Percentiles rank a stretch among this genome's conserved stretches.
Evolutionary conservation across 2,797 vertebrate species (phyloP).

Genomic region (Hydrolagus colliei): DNA sequence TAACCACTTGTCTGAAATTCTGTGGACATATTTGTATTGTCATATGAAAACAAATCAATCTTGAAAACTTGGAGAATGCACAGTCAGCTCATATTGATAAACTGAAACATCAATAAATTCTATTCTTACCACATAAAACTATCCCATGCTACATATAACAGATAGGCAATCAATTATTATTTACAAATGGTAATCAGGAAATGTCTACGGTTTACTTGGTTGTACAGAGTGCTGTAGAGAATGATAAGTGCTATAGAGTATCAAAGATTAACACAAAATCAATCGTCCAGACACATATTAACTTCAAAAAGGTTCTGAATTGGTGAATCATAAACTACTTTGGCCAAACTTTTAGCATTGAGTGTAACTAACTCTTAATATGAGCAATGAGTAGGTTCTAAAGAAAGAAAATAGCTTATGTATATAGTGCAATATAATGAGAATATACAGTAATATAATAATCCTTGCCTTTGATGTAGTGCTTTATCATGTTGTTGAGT

Average conservation of each 20-base stretch:
- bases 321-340: not conserved
- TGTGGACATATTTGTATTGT: not conserved
- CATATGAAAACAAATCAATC: not conserved
- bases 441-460: no score
- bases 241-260: not conserved
- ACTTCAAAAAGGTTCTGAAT: not conserved
- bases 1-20: not conserved
- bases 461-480: no score
- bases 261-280: conserved; percentile 16
- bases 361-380: not conserved
- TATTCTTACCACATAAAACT: not conserved
- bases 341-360: not conserved
- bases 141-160: not conserved
- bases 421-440: no score
- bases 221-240: not conserved
- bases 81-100: not conserved
- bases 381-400: no score
- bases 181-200: not conserved
- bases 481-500: no score
- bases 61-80: not conserved
- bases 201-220: not conserved
- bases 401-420: no score
- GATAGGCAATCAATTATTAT: not conserved
- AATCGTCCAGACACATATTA: conserved; percentile 3
- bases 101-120: not conserved